phyloP scores from a whole-genome alignment of 2,888 invertebrate species.

The Hemithea aestivaria region DNA sequence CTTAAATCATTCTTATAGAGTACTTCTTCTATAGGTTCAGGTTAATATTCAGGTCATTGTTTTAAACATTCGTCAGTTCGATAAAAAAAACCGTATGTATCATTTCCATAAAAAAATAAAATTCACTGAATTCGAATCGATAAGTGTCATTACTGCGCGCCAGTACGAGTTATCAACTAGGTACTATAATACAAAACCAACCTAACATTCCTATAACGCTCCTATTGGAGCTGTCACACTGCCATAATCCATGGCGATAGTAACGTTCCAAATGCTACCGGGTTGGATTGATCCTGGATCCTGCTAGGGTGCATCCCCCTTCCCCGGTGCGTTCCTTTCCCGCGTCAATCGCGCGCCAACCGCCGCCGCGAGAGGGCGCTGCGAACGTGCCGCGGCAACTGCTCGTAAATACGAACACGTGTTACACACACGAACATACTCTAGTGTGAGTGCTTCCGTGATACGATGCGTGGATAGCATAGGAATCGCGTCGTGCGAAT shows the following conservation, averaged over 20 bases:
- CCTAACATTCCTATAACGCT: too few relatives aligned
- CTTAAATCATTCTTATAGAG: too few relatives aligned
- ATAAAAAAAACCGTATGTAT: too few relatives aligned
- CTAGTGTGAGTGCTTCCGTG: slow-evolving; percentile 69
- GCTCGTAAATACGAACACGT: slow-evolving; percentile 38
- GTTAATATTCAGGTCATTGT: too few relatives aligned
- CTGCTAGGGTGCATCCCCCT: slow-evolving; percentile 63
- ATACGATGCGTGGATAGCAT: slow-evolving; percentile 68
- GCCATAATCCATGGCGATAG: slow-evolving; percentile 8
- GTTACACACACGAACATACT: slow-evolving; percentile 42
- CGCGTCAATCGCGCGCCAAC: slow-evolving; percentile 72
- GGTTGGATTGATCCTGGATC: slow-evolving; percentile 49
- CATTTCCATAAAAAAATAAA: too few relatives aligned
- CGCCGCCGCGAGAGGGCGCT: slow-evolving; percentile 72
- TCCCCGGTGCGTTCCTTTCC: slow-evolving; percentile 36
- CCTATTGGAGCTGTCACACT: slow-evolving; percentile 6
- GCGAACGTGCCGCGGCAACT: slow-evolving; percentile 36
- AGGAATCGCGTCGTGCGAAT: slow-evolving; percentile 61
- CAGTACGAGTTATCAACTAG: too few relatives aligned
- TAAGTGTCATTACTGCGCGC: too few relatives aligned
- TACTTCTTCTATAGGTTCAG: too few relatives aligned
- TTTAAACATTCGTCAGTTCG: too few relatives aligned
- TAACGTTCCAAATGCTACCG: slow-evolving; percentile 34
- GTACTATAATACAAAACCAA: too few relatives aligned
- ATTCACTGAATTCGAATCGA: too few relatives aligned